phyloP scores from a whole-genome alignment of 2,888 invertebrate species.

The Alloscopus bannaensis region DNA sequence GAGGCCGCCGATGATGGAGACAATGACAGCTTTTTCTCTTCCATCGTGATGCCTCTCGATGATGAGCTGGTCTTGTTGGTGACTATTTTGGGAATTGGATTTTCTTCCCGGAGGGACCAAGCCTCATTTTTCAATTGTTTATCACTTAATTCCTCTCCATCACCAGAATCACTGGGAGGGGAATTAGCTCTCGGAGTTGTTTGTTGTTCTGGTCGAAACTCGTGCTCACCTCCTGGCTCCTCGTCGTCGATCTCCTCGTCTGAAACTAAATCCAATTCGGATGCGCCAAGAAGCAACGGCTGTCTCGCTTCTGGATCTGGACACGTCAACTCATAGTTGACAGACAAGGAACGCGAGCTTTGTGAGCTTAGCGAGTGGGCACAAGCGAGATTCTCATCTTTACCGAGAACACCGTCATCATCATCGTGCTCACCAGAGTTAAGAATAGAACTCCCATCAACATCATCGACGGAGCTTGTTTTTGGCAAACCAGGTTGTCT shows the following conservation, averaged over 20 bases:
- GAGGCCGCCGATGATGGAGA: too few species aligned
- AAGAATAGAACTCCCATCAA: conserved; percentile 49
- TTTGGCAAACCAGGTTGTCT: conserved; percentile 33
- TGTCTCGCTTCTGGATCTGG: conserved; percentile 70
- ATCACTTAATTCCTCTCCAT: too few species aligned
- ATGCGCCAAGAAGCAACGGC: conserved; percentile 67
- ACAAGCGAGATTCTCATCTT: conserved; percentile 51
- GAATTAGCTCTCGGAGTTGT: conserved; percentile 29
- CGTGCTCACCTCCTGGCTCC: conserved; percentile 25
- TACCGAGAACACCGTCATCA: conserved; percentile 27
- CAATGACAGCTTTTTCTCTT: conserved; percentile 35
- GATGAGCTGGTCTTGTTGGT: not conserved
- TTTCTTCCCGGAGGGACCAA: conserved; percentile 2
- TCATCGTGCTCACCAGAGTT: conserved; percentile 45
- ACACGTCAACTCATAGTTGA: conserved; percentile 61
- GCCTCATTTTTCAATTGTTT: too few species aligned
- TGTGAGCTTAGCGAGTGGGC: conserved; percentile 64
- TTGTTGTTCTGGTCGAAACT: conserved; percentile 8
- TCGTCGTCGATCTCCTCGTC: conserved; percentile 59
- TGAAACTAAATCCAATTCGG: conserved; percentile 62
- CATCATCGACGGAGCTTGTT: conserved; percentile 27
- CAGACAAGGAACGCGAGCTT: conserved; percentile 70
- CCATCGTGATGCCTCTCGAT: too few species aligned
- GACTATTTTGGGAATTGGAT: not conserved
- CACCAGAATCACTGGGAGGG: too few species aligned